Evolutionary conservation across 2,888 invertebrate species (phyloP).

Genomic region (Meliscaeva auricollis): DNA sequence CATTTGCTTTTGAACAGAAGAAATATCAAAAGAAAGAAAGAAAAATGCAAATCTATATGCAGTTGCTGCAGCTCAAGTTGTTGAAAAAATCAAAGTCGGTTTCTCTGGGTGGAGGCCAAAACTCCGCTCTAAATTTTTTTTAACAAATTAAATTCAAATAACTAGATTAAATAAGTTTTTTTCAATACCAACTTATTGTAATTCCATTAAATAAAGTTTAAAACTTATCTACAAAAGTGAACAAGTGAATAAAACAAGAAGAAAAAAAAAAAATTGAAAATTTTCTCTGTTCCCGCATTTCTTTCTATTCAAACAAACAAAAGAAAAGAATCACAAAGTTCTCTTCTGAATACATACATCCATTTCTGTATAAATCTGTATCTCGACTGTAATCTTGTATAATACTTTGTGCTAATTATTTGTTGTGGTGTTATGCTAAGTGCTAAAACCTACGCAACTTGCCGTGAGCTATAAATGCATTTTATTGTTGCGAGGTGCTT

Average conservation of each 20-base stretch:
- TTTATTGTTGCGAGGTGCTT: not conserved
- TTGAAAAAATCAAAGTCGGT: constrained; percentile 12
- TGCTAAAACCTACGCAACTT: not conserved
- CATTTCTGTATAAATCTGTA: not conserved
- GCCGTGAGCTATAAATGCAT: not conserved
- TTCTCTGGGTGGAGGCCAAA: constrained; percentile 4
- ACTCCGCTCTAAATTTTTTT: not conserved
- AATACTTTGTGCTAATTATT: constrained; percentile 39
- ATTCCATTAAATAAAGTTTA: not conserved
- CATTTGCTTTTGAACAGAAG: constrained; percentile 1
- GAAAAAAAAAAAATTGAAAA: not conserved
- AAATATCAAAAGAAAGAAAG: not conserved
- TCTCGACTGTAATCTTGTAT: constrained; percentile 2
- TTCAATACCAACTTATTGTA: not conserved
- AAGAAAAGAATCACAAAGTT: constrained; percentile 36
- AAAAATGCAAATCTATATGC: constrained; percentile 33
- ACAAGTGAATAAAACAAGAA: not conserved
- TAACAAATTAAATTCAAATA: not conserved
- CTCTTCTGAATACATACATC: constrained; percentile 4
- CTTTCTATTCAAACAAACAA: constrained; percentile 35
- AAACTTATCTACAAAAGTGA: not conserved
- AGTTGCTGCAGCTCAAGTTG: not conserved
- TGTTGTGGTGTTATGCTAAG: not conserved
- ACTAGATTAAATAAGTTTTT: constrained; percentile 7
- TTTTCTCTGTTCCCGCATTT: constrained; percentile 7